Base-by-base conservation (phyloP, 1,140 invertebrate genomes). In the Pinna nobilis region DNA sequence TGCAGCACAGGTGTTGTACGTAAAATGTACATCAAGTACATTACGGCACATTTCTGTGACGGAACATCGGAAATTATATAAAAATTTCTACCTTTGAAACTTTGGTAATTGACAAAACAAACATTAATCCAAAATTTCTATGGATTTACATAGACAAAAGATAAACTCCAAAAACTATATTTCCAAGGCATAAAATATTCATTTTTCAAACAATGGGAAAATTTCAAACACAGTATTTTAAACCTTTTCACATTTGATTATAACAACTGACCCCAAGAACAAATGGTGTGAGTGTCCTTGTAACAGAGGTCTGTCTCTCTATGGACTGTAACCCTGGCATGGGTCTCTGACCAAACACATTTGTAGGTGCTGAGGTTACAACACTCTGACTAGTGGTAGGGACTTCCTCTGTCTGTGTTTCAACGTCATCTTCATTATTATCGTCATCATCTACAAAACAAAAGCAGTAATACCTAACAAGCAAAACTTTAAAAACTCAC, bases 341-440 rank as follows among this genome's bases (percentile, higher is more conserved):
- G 67, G 73, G 74, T 57, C 60, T 75, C 64, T 66, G 77, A 41
- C 49, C 47, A 39, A 57, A 68, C 50, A 73, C 63, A 39, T 68
- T 78, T 68, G 60, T 78, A 69, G 61, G 80, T 63, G 49, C 74
- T 64, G 63, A 39, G 5, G 53, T 32, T 28, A 63, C 28, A 3
- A 44, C 20, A 9, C 64, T 7, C 57, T 78, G 76, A 32, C 59
- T 69, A 9, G 74, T 41, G n/a, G 69, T 60, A 33, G 67, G 74
- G 9, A 51, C 55, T 20, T 76, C 76, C 7, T 61, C 57, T 47
- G 72, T 70, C 63, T 81, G 79, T 25, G 73, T 59, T 51, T 66
- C 88, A 44, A 88, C 86, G 66, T 87, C 87, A 76, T 90, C 86
- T 66, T 86, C 84, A 33, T 60, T 41, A 13, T 55, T 30, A 33